phyloP scores from a whole-genome alignment of 1,140 invertebrate genomes.

The Drosophila tropicalis region DNA sequence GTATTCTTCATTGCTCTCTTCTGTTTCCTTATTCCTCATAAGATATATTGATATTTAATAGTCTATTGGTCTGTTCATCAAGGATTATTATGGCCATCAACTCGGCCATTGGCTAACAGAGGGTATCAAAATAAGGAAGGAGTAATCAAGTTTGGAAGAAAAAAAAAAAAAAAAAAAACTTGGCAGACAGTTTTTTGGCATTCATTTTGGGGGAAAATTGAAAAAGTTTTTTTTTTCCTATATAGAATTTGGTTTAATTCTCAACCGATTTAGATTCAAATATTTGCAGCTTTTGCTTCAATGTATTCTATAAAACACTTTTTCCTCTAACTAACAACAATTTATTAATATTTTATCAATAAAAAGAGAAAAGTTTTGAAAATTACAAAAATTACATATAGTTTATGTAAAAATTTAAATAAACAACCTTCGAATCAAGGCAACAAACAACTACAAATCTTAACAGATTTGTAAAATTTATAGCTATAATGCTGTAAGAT shows the following conservation, averaged over 20 bases:
- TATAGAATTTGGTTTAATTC: constrained; percentile 20
- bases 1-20: no score
- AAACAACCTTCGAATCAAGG: no score
- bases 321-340: no score
- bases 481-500: no score
- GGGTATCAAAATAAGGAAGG: constrained; percentile 4
- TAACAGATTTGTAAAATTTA: no score
- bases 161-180: constrained; percentile 37
- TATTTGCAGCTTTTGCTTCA: not conserved
- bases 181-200: constrained; percentile 57
- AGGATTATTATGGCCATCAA: not conserved
- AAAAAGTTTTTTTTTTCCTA: constrained; percentile 30
- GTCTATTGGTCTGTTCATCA: not conserved
- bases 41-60: no score
- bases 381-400: no score
- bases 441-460: not conserved
- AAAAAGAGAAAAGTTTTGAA: no score
- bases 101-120: not conserved
- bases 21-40: no score
- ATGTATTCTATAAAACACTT: not conserved
- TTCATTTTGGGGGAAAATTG: constrained; percentile 28
- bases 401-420: no score
- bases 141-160: constrained; percentile 59
- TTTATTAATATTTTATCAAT: no score
- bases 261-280: not conserved